phyloP scores from a whole-genome alignment of 2,113 vertebrate genomes.

The Forbesichthys papilliferus region DNA sequence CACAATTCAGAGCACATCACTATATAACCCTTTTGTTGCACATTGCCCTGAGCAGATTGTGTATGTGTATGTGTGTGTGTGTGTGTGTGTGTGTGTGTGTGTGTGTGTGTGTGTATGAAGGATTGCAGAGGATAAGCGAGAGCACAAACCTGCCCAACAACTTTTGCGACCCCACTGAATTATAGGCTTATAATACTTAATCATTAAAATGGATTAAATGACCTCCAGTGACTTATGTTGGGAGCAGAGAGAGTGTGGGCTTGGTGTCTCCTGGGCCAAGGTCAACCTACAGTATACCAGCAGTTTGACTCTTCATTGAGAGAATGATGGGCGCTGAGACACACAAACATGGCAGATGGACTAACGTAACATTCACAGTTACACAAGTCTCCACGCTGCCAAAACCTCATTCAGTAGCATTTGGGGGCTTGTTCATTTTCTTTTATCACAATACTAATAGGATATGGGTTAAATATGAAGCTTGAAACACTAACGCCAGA shows the following conservation, averaged over 20 bases:
- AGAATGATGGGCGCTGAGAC: background rate
- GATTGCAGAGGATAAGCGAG: background rate
- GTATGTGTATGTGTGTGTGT: background rate
- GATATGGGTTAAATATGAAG: background rate
- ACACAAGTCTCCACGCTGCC: too few species aligned
- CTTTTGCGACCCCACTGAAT: too few species aligned
- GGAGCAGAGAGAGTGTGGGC: conserved; percentile 18
- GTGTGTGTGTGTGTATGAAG: background rate
- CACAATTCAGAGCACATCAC: background rate
- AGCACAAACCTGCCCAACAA: background rate
- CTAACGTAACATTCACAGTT: too few species aligned
- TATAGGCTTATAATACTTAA: too few species aligned
- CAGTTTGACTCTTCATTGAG: conserved; percentile 8
- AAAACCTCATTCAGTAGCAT: background rate
- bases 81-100: too few species aligned
- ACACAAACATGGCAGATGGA: too few species aligned
- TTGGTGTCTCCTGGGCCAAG: conserved; percentile 27
- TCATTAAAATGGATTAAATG: too few species aligned
- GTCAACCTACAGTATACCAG: conserved; percentile 27
- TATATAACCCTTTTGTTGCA: conserved; percentile 5
- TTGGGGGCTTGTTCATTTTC: background rate
- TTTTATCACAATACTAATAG: background rate
- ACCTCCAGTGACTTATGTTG: too few species aligned
- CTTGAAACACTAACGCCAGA: background rate
- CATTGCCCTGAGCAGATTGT: background rate